These are phyloP conservation scores for Anser brachyrhynchus DNA, from an alignment of 2,113 vertebrate species.

Conservation along the genomic window DNA sequence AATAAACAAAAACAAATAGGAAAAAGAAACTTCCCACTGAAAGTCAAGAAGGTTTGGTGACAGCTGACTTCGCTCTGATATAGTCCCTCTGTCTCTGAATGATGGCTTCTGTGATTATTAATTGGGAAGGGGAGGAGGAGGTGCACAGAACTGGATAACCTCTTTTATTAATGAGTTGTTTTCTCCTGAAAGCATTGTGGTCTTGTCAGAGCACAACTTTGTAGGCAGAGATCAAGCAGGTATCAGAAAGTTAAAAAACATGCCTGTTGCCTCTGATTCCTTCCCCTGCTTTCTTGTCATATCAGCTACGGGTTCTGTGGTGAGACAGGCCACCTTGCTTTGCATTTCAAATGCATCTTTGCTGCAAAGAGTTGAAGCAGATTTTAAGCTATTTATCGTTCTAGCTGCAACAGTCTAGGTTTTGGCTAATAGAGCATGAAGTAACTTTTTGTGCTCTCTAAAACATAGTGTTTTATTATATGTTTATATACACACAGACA, in stretches of 20 bases:
- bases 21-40: background rate
- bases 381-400: background rate
- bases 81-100: background rate
- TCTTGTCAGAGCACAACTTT: background rate
- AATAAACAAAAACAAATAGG: background rate
- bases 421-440: background rate
- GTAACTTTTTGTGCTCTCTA: background rate
- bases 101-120: background rate
- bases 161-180: background rate
- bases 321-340: background rate
- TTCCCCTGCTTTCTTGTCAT: background rate
- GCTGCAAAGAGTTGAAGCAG: background rate
- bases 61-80: background rate
- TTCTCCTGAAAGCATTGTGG: background rate
- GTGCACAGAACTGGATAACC: accelerated
- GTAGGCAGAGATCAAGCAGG: background rate
- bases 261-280: background rate
- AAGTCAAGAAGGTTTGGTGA: accelerated
- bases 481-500: background rate
- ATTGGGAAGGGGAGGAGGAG: background rate
- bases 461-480: background rate
- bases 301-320: background rate
- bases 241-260: background rate
- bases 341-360: background rate
- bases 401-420: background rate